phyloP scores from a whole-genome alignment of 2,888 invertebrate genomes.

The Lathronympha strigana region DNA sequence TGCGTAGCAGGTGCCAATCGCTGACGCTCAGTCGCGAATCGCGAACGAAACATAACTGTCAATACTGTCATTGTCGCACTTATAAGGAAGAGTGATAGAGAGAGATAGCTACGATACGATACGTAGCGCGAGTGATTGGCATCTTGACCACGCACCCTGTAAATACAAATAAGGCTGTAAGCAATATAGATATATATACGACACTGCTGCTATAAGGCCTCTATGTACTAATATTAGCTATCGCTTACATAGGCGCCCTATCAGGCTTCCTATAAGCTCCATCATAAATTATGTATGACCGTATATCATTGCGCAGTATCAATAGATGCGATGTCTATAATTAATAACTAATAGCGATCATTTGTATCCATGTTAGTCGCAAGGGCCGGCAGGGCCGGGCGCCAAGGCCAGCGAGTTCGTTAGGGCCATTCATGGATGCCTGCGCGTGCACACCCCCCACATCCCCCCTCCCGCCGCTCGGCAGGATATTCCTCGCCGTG shows the following conservation, averaged over 20 bases:
- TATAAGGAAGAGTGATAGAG: too few species aligned
- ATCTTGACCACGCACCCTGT: too few species aligned
- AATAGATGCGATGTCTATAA: conserved; percentile 29
- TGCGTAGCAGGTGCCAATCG: too few species aligned
- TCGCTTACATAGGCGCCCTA: conserved; percentile 7
- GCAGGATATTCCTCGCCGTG: conserved; percentile 75
- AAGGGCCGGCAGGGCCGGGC: conserved; percentile 61
- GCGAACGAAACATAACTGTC: too few species aligned
- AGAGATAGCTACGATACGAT: too few species aligned
- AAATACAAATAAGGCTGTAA: too few species aligned
- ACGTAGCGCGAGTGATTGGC: too few species aligned
- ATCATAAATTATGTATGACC: conserved; percentile 27
- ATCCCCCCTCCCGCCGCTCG: conserved; percentile 54
- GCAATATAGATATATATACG: not conserved
- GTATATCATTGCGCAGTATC: conserved; percentile 18
- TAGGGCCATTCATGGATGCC: conserved; percentile 82
- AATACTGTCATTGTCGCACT: too few species aligned
- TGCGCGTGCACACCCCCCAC: conserved; percentile 59
- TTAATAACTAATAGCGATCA: conserved; percentile 39
- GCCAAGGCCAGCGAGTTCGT: conserved; percentile 82
- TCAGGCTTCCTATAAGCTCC: conserved; percentile 11
- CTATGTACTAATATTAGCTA: not conserved
- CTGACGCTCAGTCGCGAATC: too few species aligned
- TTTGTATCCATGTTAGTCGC: conserved; percentile 44
- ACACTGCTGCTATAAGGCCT: not conserved